These are phyloP conservation scores for Choloepus hoffmanni DNA, from an alignment of 2,113 vertebrate species.

Conservation along the genomic window DNA sequence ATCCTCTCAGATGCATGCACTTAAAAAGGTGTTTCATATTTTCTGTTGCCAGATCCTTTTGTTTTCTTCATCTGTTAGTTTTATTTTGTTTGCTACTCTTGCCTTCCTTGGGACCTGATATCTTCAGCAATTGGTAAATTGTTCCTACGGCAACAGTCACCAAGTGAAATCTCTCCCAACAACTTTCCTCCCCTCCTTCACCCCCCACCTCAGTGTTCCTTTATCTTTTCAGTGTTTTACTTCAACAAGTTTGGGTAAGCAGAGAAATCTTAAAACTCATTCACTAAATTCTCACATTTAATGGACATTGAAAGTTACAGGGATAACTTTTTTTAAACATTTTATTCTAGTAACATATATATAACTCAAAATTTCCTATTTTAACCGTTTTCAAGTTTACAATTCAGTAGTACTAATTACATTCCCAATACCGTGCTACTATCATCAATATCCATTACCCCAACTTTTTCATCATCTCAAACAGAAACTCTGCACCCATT, in stretches of 20 bases:
- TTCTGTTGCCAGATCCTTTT: constrained; percentile 10
- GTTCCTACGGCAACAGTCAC: constrained; percentile 87
- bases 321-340: not conserved
- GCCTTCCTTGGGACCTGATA: constrained; percentile 55
- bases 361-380: too few relatives aligned
- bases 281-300: constrained; percentile 49
- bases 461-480: too few relatives aligned
- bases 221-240: constrained; percentile 69
- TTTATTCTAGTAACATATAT: too few relatives aligned
- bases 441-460: too few relatives aligned
- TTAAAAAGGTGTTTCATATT: constrained; percentile 4
- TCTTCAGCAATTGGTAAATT: constrained; percentile 69
- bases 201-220: constrained; percentile 8
- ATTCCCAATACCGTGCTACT: too few relatives aligned
- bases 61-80: constrained; percentile 50
- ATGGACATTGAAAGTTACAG: not conserved
- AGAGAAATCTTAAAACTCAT: constrained; percentile 59
- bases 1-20: not conserved
- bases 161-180: constrained; percentile 80
- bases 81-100: constrained; percentile 59
- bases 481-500: too few relatives aligned
- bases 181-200: constrained; percentile 73
- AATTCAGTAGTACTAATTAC: too few relatives aligned
- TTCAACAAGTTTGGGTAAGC: constrained; percentile 42
- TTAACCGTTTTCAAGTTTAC: too few relatives aligned